Base-by-base conservation (phyloP, 2,113 vertebrate species). In the Pandion haliaetus region DNA sequence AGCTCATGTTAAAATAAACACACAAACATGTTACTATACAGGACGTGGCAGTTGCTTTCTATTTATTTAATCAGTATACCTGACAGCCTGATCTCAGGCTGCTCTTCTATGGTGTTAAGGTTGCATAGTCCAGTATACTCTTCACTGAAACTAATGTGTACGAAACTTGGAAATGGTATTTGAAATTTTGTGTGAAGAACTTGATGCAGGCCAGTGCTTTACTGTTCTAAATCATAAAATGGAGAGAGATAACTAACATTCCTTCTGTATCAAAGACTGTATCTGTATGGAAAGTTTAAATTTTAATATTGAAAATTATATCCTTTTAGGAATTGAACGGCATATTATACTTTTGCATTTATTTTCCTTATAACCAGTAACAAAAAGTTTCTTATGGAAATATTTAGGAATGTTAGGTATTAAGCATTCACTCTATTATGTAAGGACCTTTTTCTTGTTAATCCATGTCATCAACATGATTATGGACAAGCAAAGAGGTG, bases 21-120 rank as follows among this genome's bases (percentile, higher is more conserved):
- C 34, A 26, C 25, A 59, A 24, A 34, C 1, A 0, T 10, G 11
- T 31, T 82, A 32, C 26, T 40, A 0, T 10, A 4, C 17, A 38
- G 44, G 62, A 61, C 11, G 23, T 1, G 79, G 38, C 14, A 45
- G 50, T 20, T 79, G 9, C 17, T 86, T 82, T 77, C 32, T 31
- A 5, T n/a, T 12, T 16, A 10, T 45, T 58, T 50, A 49, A 32
- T 45, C 5, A 7, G 17, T 19, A 3, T 19, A 14, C 10, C 49
- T 71, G 28, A 12, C 9, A 42, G 12, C 25, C 40, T 57, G 42
- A 66, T 17, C 47, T 85, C 32, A 50, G 74, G 23, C 21, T 66
- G 20, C n/a, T 82, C 14, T 31, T 28, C 7, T 32, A 1, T 25
- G 50, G 1, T 42, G 6, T 28, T 34, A 29, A 47, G 7, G 9